Percentiles rank a stretch among this genome's conserved stretches.
Conservation (phyloP, 2,113 vertebrate genomes). For the Prunella himalayana region DNA sequence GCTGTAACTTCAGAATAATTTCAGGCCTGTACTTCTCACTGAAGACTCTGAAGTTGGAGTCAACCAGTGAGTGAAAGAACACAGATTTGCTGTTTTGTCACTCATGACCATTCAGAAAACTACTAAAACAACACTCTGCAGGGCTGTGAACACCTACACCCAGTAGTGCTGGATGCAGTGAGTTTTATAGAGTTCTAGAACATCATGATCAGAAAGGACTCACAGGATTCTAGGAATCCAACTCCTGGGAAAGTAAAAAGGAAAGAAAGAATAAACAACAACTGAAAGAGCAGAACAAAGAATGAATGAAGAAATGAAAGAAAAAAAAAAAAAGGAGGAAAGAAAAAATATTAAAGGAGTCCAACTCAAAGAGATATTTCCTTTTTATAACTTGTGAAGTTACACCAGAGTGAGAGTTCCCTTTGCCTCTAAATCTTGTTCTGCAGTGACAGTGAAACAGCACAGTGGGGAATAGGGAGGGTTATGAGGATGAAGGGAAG, state of each 20-base stretch:
- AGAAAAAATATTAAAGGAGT: not conserved
- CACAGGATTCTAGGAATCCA: not conserved
- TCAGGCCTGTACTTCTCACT: conserved; percentile 25
- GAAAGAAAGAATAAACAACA: not conserved
- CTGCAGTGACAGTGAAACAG: not conserved
- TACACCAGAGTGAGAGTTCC: not conserved
- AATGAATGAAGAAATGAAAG: not conserved
- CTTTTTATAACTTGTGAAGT: not conserved
- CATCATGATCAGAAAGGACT: not conserved
- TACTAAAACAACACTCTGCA: not conserved
- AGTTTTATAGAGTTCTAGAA: not conserved
- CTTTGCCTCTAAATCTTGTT: not conserved
- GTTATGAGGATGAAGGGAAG: not conserved
- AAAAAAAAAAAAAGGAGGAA: not conserved
- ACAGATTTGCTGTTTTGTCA: conserved; percentile 13
- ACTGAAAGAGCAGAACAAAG: not conserved
- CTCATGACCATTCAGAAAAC: conserved; percentile 31
- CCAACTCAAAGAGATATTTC: not conserved
- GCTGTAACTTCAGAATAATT: conserved; percentile 32
- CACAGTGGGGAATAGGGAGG: not conserved
- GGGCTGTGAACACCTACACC: conserved; percentile 35
- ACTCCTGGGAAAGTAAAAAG: not conserved
- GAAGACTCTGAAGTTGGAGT: conserved; percentile 27
- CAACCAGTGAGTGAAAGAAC: not conserved
- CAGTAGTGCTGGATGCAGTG: not conserved